Conservation (phyloP, 2,797 vertebrate genomes). For the Clarias laeviceps region DNA sequence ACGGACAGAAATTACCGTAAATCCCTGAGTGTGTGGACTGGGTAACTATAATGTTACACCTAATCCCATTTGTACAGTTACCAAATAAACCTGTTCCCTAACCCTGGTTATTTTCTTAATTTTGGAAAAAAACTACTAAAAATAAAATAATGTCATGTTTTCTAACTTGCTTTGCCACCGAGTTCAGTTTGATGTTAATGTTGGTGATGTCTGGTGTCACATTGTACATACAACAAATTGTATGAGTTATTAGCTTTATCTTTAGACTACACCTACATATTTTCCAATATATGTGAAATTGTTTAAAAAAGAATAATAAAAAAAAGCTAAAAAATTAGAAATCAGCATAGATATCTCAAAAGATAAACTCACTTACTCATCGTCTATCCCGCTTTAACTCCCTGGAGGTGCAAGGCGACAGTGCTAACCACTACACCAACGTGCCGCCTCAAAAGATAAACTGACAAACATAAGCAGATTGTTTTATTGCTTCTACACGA, state of each 20-base stretch:
- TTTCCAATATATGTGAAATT: background rate
- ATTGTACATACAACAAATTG: background rate
- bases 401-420: no score
- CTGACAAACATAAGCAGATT: no score
- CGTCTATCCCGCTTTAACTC: no score
- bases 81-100: no score
- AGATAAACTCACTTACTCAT: no score
- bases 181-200: background rate
- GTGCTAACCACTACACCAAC: no score
- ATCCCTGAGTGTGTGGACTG: background rate
- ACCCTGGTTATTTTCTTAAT: background rate
- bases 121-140: background rate
- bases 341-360: background rate
- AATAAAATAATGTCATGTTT: background rate
- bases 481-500: no score
- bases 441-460: no score
- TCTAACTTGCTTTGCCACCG: background rate
- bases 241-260: background rate
- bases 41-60: background rate
- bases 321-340: background rate
- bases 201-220: background rate
- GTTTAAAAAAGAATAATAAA: no score
- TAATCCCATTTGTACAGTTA: background rate
- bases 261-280: background rate
- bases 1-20: conserved; percentile 19